Evolutionary conservation across 1,140 invertebrate species (phyloP).

Genomic region (Acromyrmex echinatior): DNA sequence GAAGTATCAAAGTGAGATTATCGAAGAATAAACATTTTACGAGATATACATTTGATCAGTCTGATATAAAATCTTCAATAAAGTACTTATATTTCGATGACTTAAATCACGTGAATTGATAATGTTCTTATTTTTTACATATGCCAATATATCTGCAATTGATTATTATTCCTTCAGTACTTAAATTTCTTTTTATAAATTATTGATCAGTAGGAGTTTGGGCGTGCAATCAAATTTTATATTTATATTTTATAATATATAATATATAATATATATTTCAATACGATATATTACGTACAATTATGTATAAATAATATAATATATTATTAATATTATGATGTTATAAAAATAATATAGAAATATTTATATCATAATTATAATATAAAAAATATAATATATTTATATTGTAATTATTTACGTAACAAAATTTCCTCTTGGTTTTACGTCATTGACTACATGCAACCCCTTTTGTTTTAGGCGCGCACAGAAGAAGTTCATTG

Average conservation of each 20-base stretch:
- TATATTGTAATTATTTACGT: background rate
- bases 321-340: too few relatives aligned
- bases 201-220: too few relatives aligned
- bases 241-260: too few relatives aligned
- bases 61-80: background rate
- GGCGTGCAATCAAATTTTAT: too few relatives aligned
- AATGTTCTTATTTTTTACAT: background rate
- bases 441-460: constrained; percentile 3
- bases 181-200: too few relatives aligned
- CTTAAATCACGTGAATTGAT: background rate
- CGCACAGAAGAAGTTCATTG: constrained; percentile 90
- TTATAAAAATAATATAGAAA: too few relatives aligned
- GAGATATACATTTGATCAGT: background rate
- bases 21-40: constrained; percentile 1
- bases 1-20: background rate
- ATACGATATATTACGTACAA: too few relatives aligned
- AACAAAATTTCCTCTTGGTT: background rate
- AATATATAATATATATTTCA: too few relatives aligned
- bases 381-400: too few relatives aligned
- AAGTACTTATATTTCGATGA: background rate
- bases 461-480: constrained; percentile 87
- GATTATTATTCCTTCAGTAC: background rate
- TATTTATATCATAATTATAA: too few relatives aligned
- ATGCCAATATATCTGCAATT: background rate
- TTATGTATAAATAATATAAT: too few relatives aligned